Conservation (phyloP, 2,888 invertebrate genomes). For the Galeruca laticollis region DNA sequence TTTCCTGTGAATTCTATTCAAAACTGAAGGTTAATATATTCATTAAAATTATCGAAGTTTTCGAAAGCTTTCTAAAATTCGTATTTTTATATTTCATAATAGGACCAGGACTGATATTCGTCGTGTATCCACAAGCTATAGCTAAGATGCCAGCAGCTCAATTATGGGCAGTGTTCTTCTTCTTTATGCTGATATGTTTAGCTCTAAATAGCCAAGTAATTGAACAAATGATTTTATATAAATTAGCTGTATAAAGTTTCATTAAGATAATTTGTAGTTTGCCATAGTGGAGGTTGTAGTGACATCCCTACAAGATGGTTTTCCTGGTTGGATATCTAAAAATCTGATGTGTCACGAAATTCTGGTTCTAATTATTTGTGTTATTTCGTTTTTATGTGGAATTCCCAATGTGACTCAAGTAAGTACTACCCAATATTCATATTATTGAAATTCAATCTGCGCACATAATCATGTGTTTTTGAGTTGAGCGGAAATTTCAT, state of each 20-base stretch:
- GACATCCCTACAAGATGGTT: constrained; percentile 93
- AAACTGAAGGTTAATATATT: too few species aligned
- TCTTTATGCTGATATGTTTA: constrained; percentile 90
- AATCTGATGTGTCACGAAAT: constrained; percentile 88
- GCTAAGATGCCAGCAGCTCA: constrained; percentile 93
- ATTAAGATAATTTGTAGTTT: constrained; percentile 75
- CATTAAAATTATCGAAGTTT: not conserved
- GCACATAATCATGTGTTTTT: too few species aligned
- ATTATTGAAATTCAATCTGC: too few species aligned
- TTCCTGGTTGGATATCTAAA: constrained; percentile 87
- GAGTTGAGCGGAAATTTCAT: too few species aligned
- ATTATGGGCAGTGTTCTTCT: constrained; percentile 90
- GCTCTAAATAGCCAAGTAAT: constrained; percentile 88
- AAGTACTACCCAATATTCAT: constrained; percentile 28
- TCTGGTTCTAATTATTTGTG: constrained; percentile 85
- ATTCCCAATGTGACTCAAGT: constrained; percentile 90
- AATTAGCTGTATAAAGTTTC: constrained; percentile 42
- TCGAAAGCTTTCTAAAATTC: not conserved
- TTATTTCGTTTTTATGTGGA: constrained; percentile 86
- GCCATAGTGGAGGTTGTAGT: constrained; percentile 95
- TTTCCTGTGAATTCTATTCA: too few species aligned
- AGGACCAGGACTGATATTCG: constrained; percentile 89
- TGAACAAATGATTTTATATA: constrained; percentile 30
- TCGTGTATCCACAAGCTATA: constrained; percentile 93
- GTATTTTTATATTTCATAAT: constrained; percentile 12